Base-by-base conservation (phyloP, 2,113 vertebrate genomes). In the Amphilophus citrinellus region DNA sequence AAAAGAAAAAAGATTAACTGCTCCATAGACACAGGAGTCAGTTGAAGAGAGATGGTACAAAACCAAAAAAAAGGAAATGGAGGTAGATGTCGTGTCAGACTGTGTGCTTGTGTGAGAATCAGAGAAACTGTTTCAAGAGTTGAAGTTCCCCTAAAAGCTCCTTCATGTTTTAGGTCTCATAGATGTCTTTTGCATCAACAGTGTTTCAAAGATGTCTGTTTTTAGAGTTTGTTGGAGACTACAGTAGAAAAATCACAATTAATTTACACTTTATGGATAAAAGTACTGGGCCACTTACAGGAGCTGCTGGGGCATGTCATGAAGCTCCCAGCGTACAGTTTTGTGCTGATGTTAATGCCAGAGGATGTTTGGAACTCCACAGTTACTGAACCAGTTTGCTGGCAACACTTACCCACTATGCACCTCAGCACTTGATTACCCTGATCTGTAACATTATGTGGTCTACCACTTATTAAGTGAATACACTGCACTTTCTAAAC, bases 51-150 rank as follows among this genome's bases (percentile, higher is more conserved):
- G 61, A 90, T 60, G 15, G 61, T 76, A 84, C 42, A 77, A 81
- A 56, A 89, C 0, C 8, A 32, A 65, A 50, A 17, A 10, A 42
- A 61, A 62, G 24, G 18, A 84, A 81, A 84, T 24, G 61, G 60
- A 95, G 93, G 94, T 95, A 95, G 94, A 91, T 89, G 50, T 87
- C 82, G 63, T 76, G 85, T 94, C 87, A 77, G 83, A 10, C 85
- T 87, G 85, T 82, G n/a, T 86, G 82, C 77, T 66, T 17, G 39
- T 71, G 17, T 56, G 15, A 50, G 42, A 3, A 5, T 53, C 61
- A 78, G 18, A n/a, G 30, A 20, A 30, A 7, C 35, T 73, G 17
- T 24, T 56, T 77, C 7, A 39, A 32, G 50, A 65, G n/a, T 14
- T 63, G 8, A 44, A 32, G 10, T 59, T 30, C 22, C 37, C 37